Percentiles rank a stretch among this genome's conserved stretches.
Evolutionary conservation across 2,113 vertebrate species (phyloP).

Genomic region (Poeciliopsis retropinna): DNA sequence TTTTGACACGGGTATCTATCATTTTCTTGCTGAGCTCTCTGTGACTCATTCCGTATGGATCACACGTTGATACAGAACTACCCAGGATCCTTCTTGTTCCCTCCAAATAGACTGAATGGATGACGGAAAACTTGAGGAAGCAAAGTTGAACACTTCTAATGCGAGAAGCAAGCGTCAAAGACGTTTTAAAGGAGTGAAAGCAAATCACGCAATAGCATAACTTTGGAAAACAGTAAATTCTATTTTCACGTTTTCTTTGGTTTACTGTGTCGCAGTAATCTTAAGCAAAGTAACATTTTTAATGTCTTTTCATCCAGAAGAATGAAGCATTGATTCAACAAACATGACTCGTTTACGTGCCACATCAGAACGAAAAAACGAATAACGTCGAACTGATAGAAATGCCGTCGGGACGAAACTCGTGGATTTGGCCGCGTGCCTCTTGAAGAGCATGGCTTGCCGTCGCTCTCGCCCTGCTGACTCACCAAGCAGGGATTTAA

Average conservation of each 20-base stretch:
- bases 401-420: neutral
- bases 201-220: neutral
- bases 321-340: neutral
- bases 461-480: neutral
- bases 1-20: neutral
- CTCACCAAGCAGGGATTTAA: conserved; percentile 10
- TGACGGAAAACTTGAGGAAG: no score
- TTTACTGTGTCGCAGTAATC: neutral
- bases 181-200: no score
- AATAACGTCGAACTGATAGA: neutral
- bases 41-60: neutral
- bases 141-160: no score
- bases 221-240: no score
- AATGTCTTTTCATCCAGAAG: no score
- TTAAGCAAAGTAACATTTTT: neutral
- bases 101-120: neutral
- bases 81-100: no score
- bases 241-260: no score
- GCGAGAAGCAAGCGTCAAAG: neutral
- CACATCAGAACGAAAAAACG: no score
- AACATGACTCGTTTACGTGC: neutral
- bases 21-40: neutral
- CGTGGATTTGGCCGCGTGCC: neutral
- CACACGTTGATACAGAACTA: neutral
- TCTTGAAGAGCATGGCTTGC: conserved; percentile 2